phyloP scores from a whole-genome alignment of 1,140 invertebrate species.

The Lethrus apterus region DNA sequence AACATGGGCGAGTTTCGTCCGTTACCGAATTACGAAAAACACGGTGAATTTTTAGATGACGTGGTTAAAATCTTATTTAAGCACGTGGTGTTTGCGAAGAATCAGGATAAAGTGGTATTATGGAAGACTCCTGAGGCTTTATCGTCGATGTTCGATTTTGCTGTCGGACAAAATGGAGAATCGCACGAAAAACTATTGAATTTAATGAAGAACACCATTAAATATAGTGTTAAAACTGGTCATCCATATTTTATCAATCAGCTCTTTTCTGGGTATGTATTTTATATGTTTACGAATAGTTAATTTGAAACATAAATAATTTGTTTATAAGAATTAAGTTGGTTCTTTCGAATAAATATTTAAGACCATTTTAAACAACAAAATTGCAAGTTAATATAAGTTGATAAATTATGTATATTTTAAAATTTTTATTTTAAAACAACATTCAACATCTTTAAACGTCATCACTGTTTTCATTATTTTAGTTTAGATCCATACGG shows the following conservation, averaged over 20 bases:
- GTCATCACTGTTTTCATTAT: too few relatives aligned
- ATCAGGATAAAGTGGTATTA: constrained; percentile 36
- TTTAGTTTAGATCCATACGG: constrained; percentile 47
- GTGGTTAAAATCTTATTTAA: constrained; percentile 36
- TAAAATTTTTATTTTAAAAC: too few relatives aligned
- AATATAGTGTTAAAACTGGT: constrained; percentile 48
- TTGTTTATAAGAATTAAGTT: not conserved
- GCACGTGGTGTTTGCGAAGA: constrained; percentile 37
- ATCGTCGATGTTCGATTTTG: constrained; percentile 36
- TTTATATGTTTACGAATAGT: not conserved
- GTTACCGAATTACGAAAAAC: constrained; percentile 33
- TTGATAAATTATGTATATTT: too few relatives aligned
- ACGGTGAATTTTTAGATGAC: constrained; percentile 37
- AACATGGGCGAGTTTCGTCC: constrained; percentile 28
- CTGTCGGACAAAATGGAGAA: constrained; percentile 35
- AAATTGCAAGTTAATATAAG: too few relatives aligned
- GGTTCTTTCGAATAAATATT: too few relatives aligned
- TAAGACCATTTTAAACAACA: not conserved
- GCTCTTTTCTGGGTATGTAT: constrained; percentile 44
- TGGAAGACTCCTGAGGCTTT: constrained; percentile 39
- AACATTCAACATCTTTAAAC: too few relatives aligned
- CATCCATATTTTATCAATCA: constrained; percentile 50
- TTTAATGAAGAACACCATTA: constrained; percentile 39
- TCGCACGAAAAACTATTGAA: constrained; percentile 40
- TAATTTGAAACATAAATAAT: not conserved